Conservation (phyloP, 2,113 vertebrate species). For the Nycticebus coucang region DNA sequence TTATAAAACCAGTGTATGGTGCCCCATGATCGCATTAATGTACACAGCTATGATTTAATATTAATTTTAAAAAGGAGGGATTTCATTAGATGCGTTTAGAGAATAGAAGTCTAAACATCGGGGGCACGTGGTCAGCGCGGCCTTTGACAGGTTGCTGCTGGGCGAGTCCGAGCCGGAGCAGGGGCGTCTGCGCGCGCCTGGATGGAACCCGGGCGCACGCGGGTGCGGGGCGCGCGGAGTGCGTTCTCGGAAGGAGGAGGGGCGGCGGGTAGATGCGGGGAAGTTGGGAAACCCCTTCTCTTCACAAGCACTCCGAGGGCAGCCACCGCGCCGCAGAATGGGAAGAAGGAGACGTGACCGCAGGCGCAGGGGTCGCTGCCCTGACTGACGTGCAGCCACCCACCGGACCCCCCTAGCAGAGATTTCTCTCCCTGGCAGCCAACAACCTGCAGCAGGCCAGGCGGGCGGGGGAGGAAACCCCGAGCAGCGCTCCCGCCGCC, state of each 20-base stretch:
- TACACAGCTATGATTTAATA: too few relatives aligned
- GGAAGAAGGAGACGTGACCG: neutral
- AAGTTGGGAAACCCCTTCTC: slow-evolving; percentile 64
- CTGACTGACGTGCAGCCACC: neutral
- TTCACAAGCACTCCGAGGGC: neutral
- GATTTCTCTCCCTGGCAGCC: slow-evolving; percentile 53
- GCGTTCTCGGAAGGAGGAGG: neutral
- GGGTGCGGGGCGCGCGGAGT: neutral
- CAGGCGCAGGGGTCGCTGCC: neutral
- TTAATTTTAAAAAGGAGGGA: neutral
- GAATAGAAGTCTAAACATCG: slow-evolving; percentile 50
- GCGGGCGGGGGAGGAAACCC: slow-evolving; percentile 63
- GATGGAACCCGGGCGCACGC: neutral
- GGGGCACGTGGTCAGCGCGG: neutral
- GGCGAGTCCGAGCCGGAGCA: too few relatives aligned
- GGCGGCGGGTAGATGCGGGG: neutral
- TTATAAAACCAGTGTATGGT: too few relatives aligned
- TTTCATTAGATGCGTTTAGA: neutral
- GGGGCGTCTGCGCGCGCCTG: neutral
- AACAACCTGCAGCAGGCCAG: slow-evolving; percentile 65
- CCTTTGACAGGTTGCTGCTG: neutral
- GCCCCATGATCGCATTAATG: too few relatives aligned
- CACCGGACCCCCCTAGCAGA: neutral
- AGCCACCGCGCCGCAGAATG: neutral
- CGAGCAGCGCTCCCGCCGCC: slow-evolving; percentile 54